Evolutionary conservation across 2,797 vertebrate genomes (phyloP), one percentile per base, ranked within the genome.

Genomic region (Tolypeutes matacus): DNA sequence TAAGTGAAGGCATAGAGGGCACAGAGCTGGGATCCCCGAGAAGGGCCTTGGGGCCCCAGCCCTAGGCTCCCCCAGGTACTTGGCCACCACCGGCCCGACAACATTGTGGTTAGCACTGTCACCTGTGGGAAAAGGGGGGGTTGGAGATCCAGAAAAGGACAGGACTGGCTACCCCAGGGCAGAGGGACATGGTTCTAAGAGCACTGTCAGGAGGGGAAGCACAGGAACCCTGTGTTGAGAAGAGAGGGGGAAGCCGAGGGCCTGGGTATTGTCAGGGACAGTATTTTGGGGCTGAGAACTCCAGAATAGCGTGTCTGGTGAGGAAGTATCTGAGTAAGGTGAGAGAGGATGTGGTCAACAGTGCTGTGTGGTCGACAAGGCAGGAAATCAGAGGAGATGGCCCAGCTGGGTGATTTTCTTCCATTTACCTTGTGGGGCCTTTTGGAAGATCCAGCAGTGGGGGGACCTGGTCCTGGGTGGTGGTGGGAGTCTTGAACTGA

Each of bases 1-100:
- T 99, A 99, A 70, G 98, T 98, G 96, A 99, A 99, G 97, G 98
- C 98, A 67, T 99, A 99, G 97, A 99, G 99, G 58, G 99, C 98
- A 72, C 98, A 98, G 12, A 99, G 98, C 88, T 99, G 97, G 95
- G 99, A 98, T 0, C 98, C 97, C 2, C 88, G 95, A 67, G 98
- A 2, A 97, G 98, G 58, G 98, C 97, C 46, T 91, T 27, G 96
- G 82, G 97, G 76, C 51, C 95, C 89, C 65, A 96, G 15, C 0
- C 93, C 56, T 3, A 89, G 95, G 39, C 31, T 97, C 92, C 97
- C 92, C 94, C 23, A 18, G 76, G 85, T 97, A 78, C 98, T 97
- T 87, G 98, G 98, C 67, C 98, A 98, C 99, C 99, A 99, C 56
- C 97, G 95, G 75, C 99, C 98, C 0, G 99, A 98, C 95, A 99